Evolutionary conservation across 2,888 invertebrate species (phyloP).

Genomic region (Dilophus febrilis): DNA sequence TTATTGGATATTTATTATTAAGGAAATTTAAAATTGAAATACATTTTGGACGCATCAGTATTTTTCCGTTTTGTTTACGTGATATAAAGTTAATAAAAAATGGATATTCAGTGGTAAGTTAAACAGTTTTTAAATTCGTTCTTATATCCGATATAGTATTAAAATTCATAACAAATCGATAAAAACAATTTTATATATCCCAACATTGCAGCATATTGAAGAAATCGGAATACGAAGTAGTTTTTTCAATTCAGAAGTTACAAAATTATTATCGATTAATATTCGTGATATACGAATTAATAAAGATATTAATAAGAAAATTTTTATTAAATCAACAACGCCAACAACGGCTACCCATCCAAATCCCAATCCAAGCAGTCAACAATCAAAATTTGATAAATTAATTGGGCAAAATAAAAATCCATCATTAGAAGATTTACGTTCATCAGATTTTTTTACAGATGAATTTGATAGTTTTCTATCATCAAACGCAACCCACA

Average conservation of each 20-base stretch:
- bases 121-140: constrained; percentile 4
- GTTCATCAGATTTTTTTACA: constrained; percentile 7
- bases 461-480: no score
- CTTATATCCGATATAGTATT: neutral
- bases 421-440: neutral
- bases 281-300: constrained; percentile 65
- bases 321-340: constrained; percentile 9
- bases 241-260: constrained; percentile 74
- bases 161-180: neutral
- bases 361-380: constrained; percentile 25
- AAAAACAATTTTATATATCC: neutral
- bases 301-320: constrained; percentile 44
- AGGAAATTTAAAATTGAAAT: constrained; percentile 62
- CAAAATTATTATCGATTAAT: constrained; percentile 67
- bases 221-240: constrained; percentile 74
- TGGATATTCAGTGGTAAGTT: constrained; percentile 56
- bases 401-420: no score
- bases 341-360: constrained; percentile 29
- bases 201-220: constrained; percentile 75
- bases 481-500: constrained; percentile 32
- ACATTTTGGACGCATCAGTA: constrained; percentile 65
- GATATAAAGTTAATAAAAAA: constrained; percentile 68
- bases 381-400: no score
- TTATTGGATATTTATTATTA: constrained; percentile 64
- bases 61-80: constrained; percentile 60